Evolutionary conservation across 2,888 invertebrate genomes (phyloP).

Genomic region (Mesorhabditis spiculigera): DNA sequence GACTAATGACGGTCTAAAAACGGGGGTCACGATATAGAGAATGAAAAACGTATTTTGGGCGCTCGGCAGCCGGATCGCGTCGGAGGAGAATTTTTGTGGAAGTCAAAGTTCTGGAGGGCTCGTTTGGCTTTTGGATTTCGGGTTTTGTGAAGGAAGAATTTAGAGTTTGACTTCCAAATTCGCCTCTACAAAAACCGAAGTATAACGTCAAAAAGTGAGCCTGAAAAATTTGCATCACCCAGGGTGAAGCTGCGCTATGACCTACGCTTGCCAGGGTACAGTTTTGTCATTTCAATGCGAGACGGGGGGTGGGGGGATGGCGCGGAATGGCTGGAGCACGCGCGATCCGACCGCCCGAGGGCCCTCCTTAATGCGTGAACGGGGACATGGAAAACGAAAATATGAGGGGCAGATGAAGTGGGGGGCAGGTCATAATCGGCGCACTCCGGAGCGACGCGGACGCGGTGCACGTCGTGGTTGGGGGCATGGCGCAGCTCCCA

Average conservation of each 20-base stretch:
- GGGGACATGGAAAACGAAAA: background rate
- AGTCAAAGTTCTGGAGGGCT: no score
- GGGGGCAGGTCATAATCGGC: background rate
- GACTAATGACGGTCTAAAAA: background rate
- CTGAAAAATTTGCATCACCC: no score
- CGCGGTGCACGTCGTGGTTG: background rate
- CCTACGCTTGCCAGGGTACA: background rate
- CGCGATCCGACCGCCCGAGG: constrained; percentile 40
- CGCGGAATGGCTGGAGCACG: constrained; percentile 38
- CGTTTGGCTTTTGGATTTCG: background rate
- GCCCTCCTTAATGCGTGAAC: background rate
- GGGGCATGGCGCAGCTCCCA: background rate
- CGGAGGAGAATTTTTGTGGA: background rate
- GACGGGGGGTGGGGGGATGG: constrained; percentile 12
- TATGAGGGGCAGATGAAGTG: background rate
- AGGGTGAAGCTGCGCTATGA: background rate
- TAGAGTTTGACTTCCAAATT: background rate
- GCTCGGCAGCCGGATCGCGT: constrained; percentile 4
- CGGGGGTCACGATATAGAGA: background rate
- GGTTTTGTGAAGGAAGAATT: background rate
- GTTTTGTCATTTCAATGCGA: background rate
- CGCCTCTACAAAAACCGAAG: background rate
- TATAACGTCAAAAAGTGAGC: background rate
- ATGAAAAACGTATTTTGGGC: background rate
- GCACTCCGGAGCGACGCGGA: background rate